phyloP scores from a whole-genome alignment of 2,797 vertebrate species.

The Gambusia yucatana region DNA sequence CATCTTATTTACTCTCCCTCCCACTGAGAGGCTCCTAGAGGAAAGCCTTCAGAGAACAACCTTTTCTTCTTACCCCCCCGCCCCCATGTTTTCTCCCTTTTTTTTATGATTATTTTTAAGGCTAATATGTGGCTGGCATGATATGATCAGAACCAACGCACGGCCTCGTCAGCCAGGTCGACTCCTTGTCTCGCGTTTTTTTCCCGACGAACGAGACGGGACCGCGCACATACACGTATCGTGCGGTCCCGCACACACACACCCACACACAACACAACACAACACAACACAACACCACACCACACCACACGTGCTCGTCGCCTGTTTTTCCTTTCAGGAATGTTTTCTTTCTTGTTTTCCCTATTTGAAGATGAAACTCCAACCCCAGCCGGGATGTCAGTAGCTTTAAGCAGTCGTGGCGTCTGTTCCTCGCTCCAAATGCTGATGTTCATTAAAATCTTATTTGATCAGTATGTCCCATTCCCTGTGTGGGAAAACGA shows the following conservation, averaged over 20 bases:
- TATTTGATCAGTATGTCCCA: slow-evolving; percentile 77
- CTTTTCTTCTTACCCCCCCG: slow-evolving; percentile 51
- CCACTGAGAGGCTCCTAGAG: slow-evolving; percentile 80
- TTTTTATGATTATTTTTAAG: slow-evolving; percentile 38
- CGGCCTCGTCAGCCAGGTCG: slow-evolving; percentile 59
- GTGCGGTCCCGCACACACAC: no score
- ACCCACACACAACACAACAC: background rate
- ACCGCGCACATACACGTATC: no score
- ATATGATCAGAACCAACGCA: slow-evolving; percentile 64
- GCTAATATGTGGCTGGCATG: slow-evolving; percentile 65
- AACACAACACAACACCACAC: background rate
- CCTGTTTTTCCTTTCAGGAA: slow-evolving; percentile 55
- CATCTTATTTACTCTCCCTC: slow-evolving; percentile 85
- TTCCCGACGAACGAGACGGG: slow-evolving; percentile 42
- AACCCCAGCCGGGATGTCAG: slow-evolving; percentile 69
- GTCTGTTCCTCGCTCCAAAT: slow-evolving; percentile 72
- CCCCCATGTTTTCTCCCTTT: slow-evolving; percentile 39
- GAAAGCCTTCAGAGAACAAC: slow-evolving; percentile 79
- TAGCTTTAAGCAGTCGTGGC: slow-evolving; percentile 70
- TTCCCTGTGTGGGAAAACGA: slow-evolving; percentile 68
- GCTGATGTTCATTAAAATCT: slow-evolving; percentile 81
- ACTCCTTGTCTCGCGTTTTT: slow-evolving; percentile 56
- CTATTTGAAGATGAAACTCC: slow-evolving; percentile 74
- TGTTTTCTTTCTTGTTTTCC: slow-evolving; percentile 56
- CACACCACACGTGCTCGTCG: slow-evolving; percentile 10